Percentiles rank a stretch among this genome's conserved stretches.
phyloP scores from a whole-genome alignment of 2,888 invertebrate genomes.

The Netelia virgata region DNA sequence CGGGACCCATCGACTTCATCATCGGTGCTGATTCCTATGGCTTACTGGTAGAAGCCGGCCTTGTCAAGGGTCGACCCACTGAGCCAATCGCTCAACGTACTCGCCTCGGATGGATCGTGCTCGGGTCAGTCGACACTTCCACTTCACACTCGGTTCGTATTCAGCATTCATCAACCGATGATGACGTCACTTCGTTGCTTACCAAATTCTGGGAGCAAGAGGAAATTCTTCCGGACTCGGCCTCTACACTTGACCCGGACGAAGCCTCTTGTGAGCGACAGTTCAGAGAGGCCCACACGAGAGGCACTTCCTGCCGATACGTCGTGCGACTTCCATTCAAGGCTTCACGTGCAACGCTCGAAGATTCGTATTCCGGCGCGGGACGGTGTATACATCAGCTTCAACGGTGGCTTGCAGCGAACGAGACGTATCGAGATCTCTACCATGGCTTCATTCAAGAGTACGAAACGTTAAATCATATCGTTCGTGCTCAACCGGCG shows the following conservation, averaged over 20 bases:
- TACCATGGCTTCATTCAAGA: too few relatives aligned
- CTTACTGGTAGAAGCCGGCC: too few relatives aligned
- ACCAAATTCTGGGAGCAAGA: conserved; percentile 33
- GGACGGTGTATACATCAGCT: conserved; percentile 13
- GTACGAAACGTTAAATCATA: neutral
- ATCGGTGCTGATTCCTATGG: too few relatives aligned
- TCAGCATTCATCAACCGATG: neutral
- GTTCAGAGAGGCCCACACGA: too few relatives aligned
- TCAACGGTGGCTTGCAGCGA: conserved; percentile 4
- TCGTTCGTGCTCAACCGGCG: neutral
- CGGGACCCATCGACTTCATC: too few relatives aligned
- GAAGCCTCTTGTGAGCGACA: conserved; percentile 19
- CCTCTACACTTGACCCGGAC: conserved; percentile 15
- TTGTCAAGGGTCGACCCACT: too few relatives aligned
- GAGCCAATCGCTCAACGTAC: too few relatives aligned
- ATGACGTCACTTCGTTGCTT: conserved; percentile 5
- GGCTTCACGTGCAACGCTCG: neutral
- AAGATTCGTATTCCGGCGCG: conserved; percentile 11
- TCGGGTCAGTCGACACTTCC: neutral
- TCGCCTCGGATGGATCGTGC: neutral
- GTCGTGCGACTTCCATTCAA: neutral
- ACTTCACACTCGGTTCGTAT: neutral
- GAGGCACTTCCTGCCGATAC: neutral
- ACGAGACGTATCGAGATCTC: neutral
- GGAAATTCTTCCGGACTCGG: conserved; percentile 17